phyloP scores from a whole-genome alignment of 2,113 vertebrate genomes.

The Dromiciops gliroides region DNA sequence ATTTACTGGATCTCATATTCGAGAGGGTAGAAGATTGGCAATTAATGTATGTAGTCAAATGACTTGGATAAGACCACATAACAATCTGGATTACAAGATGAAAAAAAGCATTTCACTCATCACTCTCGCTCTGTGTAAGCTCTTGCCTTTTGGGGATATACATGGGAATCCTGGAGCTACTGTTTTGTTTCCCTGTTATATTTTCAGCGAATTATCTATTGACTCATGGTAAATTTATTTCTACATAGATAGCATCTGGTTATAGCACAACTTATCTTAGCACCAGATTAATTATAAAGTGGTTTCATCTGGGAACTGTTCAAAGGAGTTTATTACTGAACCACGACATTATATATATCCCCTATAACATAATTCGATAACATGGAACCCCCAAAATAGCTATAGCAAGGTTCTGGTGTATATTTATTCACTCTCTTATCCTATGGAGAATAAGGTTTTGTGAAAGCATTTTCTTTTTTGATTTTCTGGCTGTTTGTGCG shows the following conservation, averaged over 20 bases:
- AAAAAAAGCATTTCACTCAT: background rate
- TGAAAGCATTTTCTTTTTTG: background rate
- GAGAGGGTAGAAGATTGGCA: background rate
- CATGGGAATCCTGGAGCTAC: background rate
- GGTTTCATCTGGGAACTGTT: background rate
- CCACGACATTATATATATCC: background rate
- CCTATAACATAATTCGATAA: background rate
- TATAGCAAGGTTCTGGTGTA: slow-evolving; percentile 7
- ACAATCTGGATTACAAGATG: background rate
- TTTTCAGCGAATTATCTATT: background rate
- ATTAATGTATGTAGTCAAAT: background rate
- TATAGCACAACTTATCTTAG: background rate
- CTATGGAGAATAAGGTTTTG: background rate
- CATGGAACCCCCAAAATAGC: slow-evolving; percentile 23
- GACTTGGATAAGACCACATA: background rate
- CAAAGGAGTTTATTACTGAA: background rate
- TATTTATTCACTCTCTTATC: background rate
- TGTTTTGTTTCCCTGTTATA: background rate
- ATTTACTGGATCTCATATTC: slow-evolving; percentile 1
- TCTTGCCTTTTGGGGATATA: background rate
- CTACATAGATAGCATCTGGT: background rate
- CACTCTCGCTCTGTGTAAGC: background rate
- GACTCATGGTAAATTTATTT: background rate
- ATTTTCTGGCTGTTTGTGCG: slow-evolving; percentile 11
- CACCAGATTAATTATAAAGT: slow-evolving; percentile 11